Evolutionary conservation across 2,113 vertebrate species (phyloP).

Genomic region (Scolopax mira): DNA sequence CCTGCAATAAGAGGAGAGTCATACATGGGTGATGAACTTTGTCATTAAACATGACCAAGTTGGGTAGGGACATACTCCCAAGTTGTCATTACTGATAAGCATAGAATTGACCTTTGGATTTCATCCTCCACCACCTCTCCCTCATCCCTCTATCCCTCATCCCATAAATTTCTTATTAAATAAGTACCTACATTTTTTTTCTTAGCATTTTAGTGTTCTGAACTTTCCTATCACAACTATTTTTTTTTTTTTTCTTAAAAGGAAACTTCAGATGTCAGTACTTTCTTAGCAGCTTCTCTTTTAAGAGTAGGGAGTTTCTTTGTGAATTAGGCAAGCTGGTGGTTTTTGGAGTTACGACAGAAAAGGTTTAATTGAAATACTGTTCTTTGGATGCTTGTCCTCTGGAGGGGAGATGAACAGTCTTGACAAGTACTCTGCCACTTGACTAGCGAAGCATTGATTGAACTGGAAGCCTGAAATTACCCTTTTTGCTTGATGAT

Average conservation of each 20-base stretch:
- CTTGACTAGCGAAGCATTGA: neutral
- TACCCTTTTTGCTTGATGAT: neutral
- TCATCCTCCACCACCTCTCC: neutral
- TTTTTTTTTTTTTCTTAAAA: neutral
- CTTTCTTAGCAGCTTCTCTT: neutral
- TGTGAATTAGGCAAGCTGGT: neutral
- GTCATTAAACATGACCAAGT: rapidly evolving
- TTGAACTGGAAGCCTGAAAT: neutral
- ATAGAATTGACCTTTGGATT: neutral
- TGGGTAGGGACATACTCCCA: neutral
- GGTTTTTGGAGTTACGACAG: neutral
- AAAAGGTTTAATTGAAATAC: neutral
- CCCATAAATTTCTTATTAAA: neutral
- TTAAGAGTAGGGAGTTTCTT: neutral
- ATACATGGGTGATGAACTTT: rapidly evolving
- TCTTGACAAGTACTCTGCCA: neutral
- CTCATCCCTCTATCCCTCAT: neutral
- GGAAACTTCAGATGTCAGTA: neutral
- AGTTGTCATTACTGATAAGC: neutral
- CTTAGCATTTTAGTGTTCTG: neutral
- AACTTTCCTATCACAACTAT: neutral
- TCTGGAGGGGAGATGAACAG: neutral
- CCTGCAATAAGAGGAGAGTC: neutral
- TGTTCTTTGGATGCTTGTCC: neutral
- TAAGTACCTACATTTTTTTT: neutral